phyloP scores from a whole-genome alignment of 2,797 vertebrate species.

The Gymnopithys bicolor region DNA sequence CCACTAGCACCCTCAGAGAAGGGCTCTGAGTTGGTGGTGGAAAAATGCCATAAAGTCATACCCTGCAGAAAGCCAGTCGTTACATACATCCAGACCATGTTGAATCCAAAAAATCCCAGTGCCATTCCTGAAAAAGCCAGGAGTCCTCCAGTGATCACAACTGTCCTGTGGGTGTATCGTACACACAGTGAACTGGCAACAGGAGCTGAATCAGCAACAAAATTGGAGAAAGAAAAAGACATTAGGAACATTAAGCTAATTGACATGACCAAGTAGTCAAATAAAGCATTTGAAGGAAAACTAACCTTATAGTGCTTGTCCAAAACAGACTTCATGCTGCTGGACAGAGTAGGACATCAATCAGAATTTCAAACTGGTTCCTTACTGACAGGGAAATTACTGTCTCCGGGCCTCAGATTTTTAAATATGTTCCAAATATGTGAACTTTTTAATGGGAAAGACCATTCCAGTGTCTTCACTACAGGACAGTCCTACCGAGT shows the following conservation, averaged over 20 bases:
- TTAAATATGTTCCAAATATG: background rate
- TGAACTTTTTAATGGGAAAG: background rate
- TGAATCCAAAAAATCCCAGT: conserved; percentile 49
- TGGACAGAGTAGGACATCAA: background rate
- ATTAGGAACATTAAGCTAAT: background rate
- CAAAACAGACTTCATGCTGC: background rate
- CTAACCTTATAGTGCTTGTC: background rate
- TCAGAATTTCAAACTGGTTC: background rate
- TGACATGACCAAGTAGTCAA: background rate
- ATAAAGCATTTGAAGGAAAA: background rate
- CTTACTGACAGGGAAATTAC: background rate
- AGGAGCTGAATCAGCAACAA: conserved; percentile 21
- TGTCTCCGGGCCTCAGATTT: background rate
- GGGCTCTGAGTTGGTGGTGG: background rate
- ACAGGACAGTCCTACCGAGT: background rate
- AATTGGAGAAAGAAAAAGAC: background rate
- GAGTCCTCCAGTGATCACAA: conserved; percentile 55
- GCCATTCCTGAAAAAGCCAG: conserved; percentile 59
- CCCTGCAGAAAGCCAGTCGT: conserved; percentile 44
- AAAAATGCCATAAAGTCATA: background rate
- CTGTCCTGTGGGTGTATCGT: conserved; percentile 16
- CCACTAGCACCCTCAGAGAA: background rate
- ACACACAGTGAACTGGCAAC: conserved; percentile 45
- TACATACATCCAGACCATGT: conserved; percentile 57
- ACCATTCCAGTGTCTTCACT: background rate